These are phyloP conservation scores for Gnathonemus echidnorhynchus DNA, from an alignment of 2,113 vertebrate genomes.

Conservation along the genomic window DNA sequence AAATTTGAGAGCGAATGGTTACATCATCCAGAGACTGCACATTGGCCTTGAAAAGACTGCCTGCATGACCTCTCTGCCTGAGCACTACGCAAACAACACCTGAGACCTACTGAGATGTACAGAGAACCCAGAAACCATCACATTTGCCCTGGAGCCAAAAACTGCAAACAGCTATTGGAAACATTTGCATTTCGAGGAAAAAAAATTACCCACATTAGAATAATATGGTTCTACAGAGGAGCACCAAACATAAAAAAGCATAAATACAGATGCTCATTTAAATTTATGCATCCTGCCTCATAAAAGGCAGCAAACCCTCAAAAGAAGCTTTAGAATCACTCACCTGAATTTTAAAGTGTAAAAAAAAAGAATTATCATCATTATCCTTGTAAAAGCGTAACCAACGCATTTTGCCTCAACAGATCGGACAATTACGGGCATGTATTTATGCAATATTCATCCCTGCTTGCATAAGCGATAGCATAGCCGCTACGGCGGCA, in stretches of 20 bases:
- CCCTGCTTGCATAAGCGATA: neutral
- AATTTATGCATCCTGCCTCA: neutral
- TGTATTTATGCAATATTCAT: conserved; percentile 11
- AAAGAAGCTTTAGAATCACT: conserved; percentile 10
- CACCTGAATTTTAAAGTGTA: conserved; percentile 7
- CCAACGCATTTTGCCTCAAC: neutral
- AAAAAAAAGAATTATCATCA: neutral
- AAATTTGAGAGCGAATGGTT: neutral
- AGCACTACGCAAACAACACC: conserved; percentile 39
- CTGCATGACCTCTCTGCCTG: conserved; percentile 16
- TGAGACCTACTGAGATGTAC: conserved; percentile 42
- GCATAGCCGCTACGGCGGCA: neutral
- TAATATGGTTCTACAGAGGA: conserved; percentile 10
- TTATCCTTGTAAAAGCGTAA: neutral
- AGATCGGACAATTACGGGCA: neutral
- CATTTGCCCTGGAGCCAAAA: conserved; percentile 44
- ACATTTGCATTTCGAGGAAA: conserved; percentile 44
- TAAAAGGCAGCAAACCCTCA: neutral
- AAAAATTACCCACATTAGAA: conserved; percentile 5
- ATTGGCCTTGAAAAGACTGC: neutral
- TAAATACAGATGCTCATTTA: neutral
- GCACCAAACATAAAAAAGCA: neutral
- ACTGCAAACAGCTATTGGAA: conserved; percentile 50
- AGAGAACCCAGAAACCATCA: conserved; percentile 32
- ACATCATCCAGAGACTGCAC: neutral